phyloP scores from a whole-genome alignment of 2,797 vertebrate species.

The Scyliorhinus canicula region DNA sequence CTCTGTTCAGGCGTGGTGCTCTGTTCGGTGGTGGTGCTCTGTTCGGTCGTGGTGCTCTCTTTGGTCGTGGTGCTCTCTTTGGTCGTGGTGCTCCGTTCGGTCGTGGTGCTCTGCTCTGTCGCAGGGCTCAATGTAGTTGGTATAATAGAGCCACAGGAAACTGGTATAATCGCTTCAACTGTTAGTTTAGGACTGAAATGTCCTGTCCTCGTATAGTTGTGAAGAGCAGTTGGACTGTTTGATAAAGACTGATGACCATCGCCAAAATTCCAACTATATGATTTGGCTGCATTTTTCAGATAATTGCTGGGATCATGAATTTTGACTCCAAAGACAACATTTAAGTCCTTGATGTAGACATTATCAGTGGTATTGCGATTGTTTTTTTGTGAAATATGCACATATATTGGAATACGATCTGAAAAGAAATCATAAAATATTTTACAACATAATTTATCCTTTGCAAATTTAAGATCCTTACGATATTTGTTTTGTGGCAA shows the following conservation, averaged over 20 bases:
- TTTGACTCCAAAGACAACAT: conserved; percentile 69
- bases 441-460: neutral
- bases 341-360: conserved; percentile 72
- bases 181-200: conserved; percentile 71
- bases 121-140: conserved; percentile 49
- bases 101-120: conserved; percentile 41
- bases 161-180: conserved; percentile 72
- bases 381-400: conserved; percentile 77
- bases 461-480: neutral
- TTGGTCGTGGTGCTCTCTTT: neutral
- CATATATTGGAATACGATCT: conserved; percentile 82
- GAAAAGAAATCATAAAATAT: conserved; percentile 22
- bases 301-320: conserved; percentile 86
- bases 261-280: conserved; percentile 82
- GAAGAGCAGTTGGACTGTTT: conserved; percentile 64
- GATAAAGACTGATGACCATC: conserved; percentile 67
- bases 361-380: conserved; percentile 68
- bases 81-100: neutral
- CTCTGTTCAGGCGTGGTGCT: conserved; percentile 40
- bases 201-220: conserved; percentile 69
- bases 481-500: neutral
- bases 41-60: neutral
- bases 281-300: conserved; percentile 70
- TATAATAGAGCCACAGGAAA: conserved; percentile 60
- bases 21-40: neutral